Conservation (phyloP, 2,113 vertebrate genomes). For the Elgaria multicarinata region DNA sequence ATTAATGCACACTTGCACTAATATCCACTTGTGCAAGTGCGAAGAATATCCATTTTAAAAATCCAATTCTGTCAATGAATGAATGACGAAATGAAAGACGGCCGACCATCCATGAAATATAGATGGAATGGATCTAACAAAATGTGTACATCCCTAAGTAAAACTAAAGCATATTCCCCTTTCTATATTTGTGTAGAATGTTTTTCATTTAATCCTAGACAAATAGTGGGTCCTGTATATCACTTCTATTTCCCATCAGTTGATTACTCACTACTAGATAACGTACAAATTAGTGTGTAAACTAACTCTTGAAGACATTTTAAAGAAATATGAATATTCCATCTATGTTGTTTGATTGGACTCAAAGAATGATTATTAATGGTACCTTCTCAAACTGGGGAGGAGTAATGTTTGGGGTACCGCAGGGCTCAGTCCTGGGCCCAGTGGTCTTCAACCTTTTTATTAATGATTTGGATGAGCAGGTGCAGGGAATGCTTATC, state of each 20-base stretch:
- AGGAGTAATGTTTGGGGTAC: too few species aligned
- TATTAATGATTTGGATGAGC: too few species aligned
- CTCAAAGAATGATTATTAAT: too few species aligned
- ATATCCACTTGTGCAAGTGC: too few species aligned
- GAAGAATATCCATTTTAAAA: too few species aligned
- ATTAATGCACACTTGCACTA: too few species aligned
- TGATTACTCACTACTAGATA: not conserved
- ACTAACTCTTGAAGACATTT: not conserved
- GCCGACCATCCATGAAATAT: not conserved
- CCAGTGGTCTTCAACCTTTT: too few species aligned
- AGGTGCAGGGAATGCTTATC: too few species aligned
- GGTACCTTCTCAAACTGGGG: too few species aligned
- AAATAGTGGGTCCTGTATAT: not conserved
- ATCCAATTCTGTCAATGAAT: too few species aligned
- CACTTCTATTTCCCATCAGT: not conserved
- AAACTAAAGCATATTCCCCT: not conserved
- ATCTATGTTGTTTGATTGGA: not conserved
- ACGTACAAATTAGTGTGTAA: not conserved
- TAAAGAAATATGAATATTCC: not conserved
- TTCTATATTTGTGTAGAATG: not conserved
- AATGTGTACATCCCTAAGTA: not conserved
- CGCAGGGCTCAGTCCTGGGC: too few species aligned
- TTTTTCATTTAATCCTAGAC: not conserved
- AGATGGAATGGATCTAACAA: not conserved
- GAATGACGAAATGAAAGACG: too few species aligned